A percentile compares a stretch with the other conserved stretches of the same genome.
Conservation (phyloP, 2,113 vertebrate species). For the Sinocyclocheilus anshuiensis region DNA sequence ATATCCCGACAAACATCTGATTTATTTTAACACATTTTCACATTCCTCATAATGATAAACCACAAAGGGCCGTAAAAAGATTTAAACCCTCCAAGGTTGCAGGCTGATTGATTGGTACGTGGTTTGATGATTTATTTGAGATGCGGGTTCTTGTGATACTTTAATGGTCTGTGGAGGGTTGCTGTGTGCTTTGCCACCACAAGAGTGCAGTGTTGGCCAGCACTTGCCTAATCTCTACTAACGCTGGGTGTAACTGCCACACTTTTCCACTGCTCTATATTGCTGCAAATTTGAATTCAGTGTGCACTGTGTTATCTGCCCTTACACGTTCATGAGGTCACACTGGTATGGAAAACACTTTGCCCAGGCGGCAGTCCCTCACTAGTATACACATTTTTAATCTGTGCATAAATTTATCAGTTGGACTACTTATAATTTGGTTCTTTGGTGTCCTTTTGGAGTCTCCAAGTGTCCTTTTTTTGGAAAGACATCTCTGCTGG, state of each 20-base stretch:
- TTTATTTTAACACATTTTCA: slow-evolving; percentile 13
- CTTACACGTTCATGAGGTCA: slow-evolving; percentile 50
- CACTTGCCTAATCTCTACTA: not conserved
- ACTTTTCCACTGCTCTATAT: not conserved
- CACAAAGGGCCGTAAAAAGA: slow-evolving; percentile 13
- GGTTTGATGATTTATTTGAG: not conserved
- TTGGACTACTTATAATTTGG: no score
- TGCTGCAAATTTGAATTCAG: slow-evolving; percentile 40
- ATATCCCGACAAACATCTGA: not conserved
- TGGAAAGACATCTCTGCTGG: no score
- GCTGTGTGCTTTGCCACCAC: slow-evolving; percentile 9
- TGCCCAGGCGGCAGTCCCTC: slow-evolving; percentile 49
- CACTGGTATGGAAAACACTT: slow-evolving; percentile 37
- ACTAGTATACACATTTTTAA: no score
- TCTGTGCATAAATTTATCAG: no score
- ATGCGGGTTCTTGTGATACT: not conserved
- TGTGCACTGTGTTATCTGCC: slow-evolving; percentile 43
- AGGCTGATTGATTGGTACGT: not conserved
- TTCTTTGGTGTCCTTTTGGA: no score
- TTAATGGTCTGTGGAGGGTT: not conserved
- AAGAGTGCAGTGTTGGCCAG: slow-evolving; percentile 50
- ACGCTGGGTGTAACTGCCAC: not conserved
- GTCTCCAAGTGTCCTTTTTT: no score
- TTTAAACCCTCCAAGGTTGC: slow-evolving; percentile 20
- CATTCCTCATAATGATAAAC: slow-evolving; percentile 27